These are phyloP conservation scores for Nemotelus pantherinus DNA, from an alignment of 2,888 invertebrate genomes.

Conservation along the genomic window DNA sequence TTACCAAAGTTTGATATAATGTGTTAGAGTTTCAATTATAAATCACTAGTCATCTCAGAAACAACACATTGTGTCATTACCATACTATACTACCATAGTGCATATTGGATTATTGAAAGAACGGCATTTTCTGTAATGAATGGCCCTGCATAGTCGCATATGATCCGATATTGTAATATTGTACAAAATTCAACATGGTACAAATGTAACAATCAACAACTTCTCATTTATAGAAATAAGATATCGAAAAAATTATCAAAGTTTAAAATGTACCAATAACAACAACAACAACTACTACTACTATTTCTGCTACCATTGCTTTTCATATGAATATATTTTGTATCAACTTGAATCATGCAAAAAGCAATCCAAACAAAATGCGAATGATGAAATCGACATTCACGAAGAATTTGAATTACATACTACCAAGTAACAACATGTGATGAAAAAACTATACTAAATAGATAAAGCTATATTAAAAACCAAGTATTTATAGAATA, in stretches of 20 bases:
- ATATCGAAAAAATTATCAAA: slow-evolving; percentile 41
- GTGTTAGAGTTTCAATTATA: too few species aligned
- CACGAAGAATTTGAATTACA: not conserved
- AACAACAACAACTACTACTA: slow-evolving; percentile 11
- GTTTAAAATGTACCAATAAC: slow-evolving; percentile 27
- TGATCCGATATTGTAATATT: slow-evolving; percentile 22
- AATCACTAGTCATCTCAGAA: too few species aligned
- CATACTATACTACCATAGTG: too few species aligned
- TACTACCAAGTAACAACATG: slow-evolving; percentile 15
- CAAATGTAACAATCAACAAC: slow-evolving; percentile 36
- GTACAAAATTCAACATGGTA: slow-evolving; percentile 41
- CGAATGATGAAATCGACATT: not conserved
- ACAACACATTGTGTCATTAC: too few species aligned
- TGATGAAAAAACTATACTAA: slow-evolving; percentile 38
- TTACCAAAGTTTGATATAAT: too few species aligned
- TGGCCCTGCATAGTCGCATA: not conserved
- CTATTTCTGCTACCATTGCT: slow-evolving; percentile 23
- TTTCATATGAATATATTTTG: slow-evolving; percentile 25
- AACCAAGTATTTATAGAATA: slow-evolving; percentile 42
- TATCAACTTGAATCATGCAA: slow-evolving; percentile 19
- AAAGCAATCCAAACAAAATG: slow-evolving; percentile 44
- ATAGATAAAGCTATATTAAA: slow-evolving; percentile 18
- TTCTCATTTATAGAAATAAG: slow-evolving; percentile 32
- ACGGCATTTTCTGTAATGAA: too few species aligned
- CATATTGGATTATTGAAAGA: too few species aligned